Base-by-base conservation (phyloP, 2,113 vertebrate genomes). In the Brachirus orientalis region DNA sequence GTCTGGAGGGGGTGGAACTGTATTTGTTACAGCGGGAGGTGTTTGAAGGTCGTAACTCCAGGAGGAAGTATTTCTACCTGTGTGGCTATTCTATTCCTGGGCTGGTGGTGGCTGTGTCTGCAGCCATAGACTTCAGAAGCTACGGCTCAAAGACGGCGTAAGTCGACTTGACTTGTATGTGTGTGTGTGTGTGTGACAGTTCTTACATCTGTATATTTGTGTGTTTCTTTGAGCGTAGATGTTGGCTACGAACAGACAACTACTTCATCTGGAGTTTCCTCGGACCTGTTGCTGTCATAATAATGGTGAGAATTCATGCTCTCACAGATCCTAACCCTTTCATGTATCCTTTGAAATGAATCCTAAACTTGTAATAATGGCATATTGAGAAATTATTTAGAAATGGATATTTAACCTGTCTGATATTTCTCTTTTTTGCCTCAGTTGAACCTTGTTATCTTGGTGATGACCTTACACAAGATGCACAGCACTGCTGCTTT, bases 211-310 rank as follows among this genome's bases (percentile, higher is more conserved):
- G 44, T 83, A 11, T 14, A 55, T 37, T n/a, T 18, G 14, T 37
- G 1, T 37, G 16, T 60, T n/a, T 66, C 2, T 70, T 4, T 72
- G 47, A 62, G 10, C 69, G 19, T 77, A 98, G 96, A 46, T 98
- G 96, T 82, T 98, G 96, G 96, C 90, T 98, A 40, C 92, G 95
- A 16, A 94, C 95, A 60, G 96, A 97, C 84, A 96, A 95, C 70
- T 95, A 96, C 63, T 98, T 98, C 83, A 96, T 98, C 86, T 98
- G 95, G 95, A 96, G 95, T 60, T 98, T 98, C 85, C 95, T 98
- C 0, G 96, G 96, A 28, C 96, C 96, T 0, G 96, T 95, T 6
- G 95, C 93, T 44, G 94, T 95, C 22, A 87, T 97, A 56, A 95
- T 97, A n/a, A 94, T 95, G 90, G 96, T 98, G 70, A 93, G 94